Percentiles rank a stretch among this genome's conserved stretches.
These are phyloP conservation scores for Melipona beecheii DNA, from an alignment of 2,888 invertebrate genomes.

Conservation along the genomic window DNA sequence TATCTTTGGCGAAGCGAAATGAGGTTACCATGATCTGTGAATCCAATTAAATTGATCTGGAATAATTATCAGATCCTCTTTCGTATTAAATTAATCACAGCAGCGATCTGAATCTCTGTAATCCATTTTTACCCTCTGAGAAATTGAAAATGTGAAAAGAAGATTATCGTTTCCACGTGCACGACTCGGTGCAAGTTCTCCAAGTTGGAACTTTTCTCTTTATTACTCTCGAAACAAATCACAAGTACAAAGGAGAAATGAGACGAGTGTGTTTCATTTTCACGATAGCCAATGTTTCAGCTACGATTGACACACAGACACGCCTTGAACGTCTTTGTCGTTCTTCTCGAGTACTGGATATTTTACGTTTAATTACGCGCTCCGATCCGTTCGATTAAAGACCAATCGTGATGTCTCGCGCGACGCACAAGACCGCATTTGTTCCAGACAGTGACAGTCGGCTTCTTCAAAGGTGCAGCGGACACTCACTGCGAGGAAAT, in stretches of 20 bases:
- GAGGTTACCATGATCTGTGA: not conserved
- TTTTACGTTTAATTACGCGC: not conserved
- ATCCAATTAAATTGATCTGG: too few species aligned
- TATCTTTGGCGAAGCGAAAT: not conserved
- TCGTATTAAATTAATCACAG: too few species aligned
- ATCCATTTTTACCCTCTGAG: too few species aligned
- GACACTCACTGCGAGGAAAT: conserved; percentile 7
- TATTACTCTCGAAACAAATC: not conserved
- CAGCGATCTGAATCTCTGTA: too few species aligned
- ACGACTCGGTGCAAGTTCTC: too few species aligned
- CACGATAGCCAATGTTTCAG: not conserved
- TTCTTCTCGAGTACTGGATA: not conserved
- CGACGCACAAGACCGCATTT: not conserved
- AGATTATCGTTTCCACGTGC: too few species aligned
- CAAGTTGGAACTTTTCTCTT: not conserved
- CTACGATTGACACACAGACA: not conserved
- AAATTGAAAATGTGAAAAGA: too few species aligned
- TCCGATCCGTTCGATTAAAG: not conserved
- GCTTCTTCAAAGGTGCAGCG: not conserved
- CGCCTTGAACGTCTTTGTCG: not conserved
- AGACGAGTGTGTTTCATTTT: not conserved
- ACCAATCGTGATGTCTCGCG: conserved; percentile 5
- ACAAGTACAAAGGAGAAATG: not conserved
- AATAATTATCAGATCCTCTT: too few species aligned
- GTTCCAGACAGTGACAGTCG: conserved; percentile 15